phyloP scores from a whole-genome alignment of 2,888 invertebrate genomes.

The Brachypterus glaber region DNA sequence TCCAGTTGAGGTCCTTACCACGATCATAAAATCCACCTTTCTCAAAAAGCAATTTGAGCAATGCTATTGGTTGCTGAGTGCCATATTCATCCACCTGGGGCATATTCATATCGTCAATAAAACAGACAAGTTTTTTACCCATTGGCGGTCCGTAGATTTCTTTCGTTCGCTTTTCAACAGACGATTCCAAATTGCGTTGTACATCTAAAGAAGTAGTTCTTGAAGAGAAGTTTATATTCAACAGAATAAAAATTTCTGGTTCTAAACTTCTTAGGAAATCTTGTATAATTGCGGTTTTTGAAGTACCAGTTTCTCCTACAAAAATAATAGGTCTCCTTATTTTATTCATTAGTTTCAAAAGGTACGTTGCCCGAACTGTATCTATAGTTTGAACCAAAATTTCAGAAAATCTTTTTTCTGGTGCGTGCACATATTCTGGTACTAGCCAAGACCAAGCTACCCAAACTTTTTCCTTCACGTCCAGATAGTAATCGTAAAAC shows the following conservation, averaged over 20 bases:
- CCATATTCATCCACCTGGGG: conserved; percentile 82
- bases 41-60: conserved; percentile 84
- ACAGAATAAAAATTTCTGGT: conserved; percentile 58
- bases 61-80: conserved; percentile 87
- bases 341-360: conserved; percentile 66
- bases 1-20: conserved; percentile 85
- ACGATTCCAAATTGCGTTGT: conserved; percentile 76
- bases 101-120: conserved; percentile 94
- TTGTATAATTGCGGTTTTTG: conserved; percentile 82
- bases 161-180: conserved; percentile 83
- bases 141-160: conserved; percentile 83
- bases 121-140: conserved; percentile 80
- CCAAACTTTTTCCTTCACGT: conserved; percentile 60
- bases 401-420: conserved; percentile 60
- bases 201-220: conserved; percentile 86
- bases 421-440: conserved; percentile 64
- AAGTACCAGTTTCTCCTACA: conserved; percentile 86
- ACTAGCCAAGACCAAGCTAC: conserved; percentile 78
- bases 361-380: conserved; percentile 70
- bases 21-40: conserved; percentile 82
- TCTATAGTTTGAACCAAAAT: conserved; percentile 87
- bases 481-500: conserved; percentile 76
- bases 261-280: conserved; percentile 69
- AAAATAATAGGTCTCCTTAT: conserved; percentile 69
- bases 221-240: conserved; percentile 86